Evolutionary conservation across 1,140 invertebrate genomes (phyloP), one percentile per base, ranked within the genome.

Genomic region (Drosophila bifasciata): DNA sequence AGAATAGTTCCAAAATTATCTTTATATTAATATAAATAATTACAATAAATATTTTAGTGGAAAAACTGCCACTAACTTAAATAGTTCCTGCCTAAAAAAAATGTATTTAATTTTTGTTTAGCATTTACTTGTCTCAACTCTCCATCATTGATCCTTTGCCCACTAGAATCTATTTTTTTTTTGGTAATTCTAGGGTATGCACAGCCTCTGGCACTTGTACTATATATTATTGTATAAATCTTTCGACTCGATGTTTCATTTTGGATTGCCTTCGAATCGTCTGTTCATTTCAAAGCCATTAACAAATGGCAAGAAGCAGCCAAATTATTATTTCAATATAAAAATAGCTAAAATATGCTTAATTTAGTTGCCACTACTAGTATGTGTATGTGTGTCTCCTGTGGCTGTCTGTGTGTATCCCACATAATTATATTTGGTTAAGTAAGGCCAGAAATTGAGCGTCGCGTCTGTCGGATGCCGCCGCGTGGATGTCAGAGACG

Each of bases 311-410:
- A 85, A 85, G 81, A 86, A 86, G 80, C 67, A 80, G 77, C 56
- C 69, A 73, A 69, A 74, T 84, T 75, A 73, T 79, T 80, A 61
- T 67, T 76, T 85, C 56, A 60, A 41, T 74, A 81, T 83, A 88
- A 81, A 86, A 86, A 88, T 86, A 86, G 78, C 83, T 71, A 79
- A 88, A 79, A 86, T 88, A 86, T 86, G 83, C 83, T 88, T 88
- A 83, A 86, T 88, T 88, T 86, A 88, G 83, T 86, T 76, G 61
- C 40, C 63, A 28, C 16, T 4, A 13, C 11, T 36, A 11, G 32
- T 32, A n/a, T 28, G 9, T 28, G 8, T 49, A 21, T 50, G 56
- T 36, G n/a, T 46, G 39, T 52, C 7, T 57, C 36, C 49, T 75
- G 28, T 63, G 32, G n/a, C n/a, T 57, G 55, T 11, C 15, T 40